Percentiles rank a stretch among this genome's conserved stretches.
Conservation (phyloP, 2,888 invertebrate species). For the Epiblema foenella region DNA sequence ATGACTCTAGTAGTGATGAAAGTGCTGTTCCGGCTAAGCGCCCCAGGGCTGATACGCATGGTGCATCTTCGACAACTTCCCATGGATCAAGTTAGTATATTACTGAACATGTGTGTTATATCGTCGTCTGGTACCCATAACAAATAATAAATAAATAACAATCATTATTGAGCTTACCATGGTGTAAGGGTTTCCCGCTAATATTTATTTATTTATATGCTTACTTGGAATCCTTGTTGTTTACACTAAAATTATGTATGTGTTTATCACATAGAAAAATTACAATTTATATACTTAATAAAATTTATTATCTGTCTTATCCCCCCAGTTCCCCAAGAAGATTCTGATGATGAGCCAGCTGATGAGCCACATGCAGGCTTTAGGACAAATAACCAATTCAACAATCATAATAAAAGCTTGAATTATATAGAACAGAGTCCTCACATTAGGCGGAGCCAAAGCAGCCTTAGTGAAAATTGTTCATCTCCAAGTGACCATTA, state of each 20-base stretch:
- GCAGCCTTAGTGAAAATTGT: constrained; percentile 77
- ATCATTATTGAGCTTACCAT: no score
- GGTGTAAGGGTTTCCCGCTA: no score
- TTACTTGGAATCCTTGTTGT: background rate
- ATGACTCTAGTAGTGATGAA: constrained; percentile 75
- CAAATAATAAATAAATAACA: no score
- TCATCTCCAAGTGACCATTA: constrained; percentile 74
- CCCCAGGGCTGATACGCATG: constrained; percentile 67
- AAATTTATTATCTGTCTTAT: constrained; percentile 24
- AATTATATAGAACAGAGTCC: constrained; percentile 61
- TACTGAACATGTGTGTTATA: background rate
- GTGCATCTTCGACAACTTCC: constrained; percentile 77
- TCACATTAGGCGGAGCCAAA: constrained; percentile 65
- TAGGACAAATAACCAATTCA: constrained; percentile 54
- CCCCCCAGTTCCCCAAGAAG: constrained; percentile 66
- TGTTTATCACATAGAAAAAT: no score
- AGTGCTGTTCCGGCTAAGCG: constrained; percentile 67
- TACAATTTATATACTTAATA: no score
- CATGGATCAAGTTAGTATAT: constrained; percentile 70
- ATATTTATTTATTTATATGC: no score
- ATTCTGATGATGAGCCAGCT: constrained; percentile 72
- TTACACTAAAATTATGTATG: background rate
- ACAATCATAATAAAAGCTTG: constrained; percentile 50
- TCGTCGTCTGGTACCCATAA: no score
- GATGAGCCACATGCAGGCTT: constrained; percentile 56